Conservation (phyloP, 1,140 invertebrate species). For the Paraescarpia echinospica region DNA sequence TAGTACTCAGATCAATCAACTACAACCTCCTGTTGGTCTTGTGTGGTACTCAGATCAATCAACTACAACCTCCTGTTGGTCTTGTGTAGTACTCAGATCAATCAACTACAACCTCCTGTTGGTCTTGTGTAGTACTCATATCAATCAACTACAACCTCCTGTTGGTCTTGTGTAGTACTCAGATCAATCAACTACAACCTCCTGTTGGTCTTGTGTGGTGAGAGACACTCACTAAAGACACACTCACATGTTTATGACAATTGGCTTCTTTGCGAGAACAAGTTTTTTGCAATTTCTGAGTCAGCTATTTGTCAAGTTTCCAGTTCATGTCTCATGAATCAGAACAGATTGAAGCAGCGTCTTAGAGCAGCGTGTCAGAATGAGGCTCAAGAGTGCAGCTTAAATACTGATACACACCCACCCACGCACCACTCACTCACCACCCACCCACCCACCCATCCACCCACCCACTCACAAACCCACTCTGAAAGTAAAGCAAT, state of each 20-base stretch:
- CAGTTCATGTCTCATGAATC: background rate
- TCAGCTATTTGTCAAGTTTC: background rate
- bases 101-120: too few relatives aligned
- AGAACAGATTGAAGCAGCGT: background rate
- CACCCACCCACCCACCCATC: too few relatives aligned
- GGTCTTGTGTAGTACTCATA: too few relatives aligned
- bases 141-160: too few relatives aligned
- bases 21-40: too few relatives aligned
- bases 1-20: too few relatives aligned
- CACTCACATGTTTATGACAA: background rate
- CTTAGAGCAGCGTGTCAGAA: background rate
- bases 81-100: too few relatives aligned
- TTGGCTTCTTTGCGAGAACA: background rate
- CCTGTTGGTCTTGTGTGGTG: background rate
- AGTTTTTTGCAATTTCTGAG: background rate
- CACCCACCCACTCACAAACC: too few relatives aligned
- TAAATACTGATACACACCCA: background rate
- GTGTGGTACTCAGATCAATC: too few relatives aligned
- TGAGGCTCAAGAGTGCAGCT: background rate
- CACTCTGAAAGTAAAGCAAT: too few relatives aligned
- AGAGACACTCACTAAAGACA: background rate
- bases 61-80: too few relatives aligned
- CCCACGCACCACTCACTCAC: background rate
- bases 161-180: background rate
- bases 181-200: background rate